These are phyloP conservation scores for Eospalax fontanierii DNA, from an alignment of 2,797 vertebrate genomes.

Conservation along the genomic window DNA sequence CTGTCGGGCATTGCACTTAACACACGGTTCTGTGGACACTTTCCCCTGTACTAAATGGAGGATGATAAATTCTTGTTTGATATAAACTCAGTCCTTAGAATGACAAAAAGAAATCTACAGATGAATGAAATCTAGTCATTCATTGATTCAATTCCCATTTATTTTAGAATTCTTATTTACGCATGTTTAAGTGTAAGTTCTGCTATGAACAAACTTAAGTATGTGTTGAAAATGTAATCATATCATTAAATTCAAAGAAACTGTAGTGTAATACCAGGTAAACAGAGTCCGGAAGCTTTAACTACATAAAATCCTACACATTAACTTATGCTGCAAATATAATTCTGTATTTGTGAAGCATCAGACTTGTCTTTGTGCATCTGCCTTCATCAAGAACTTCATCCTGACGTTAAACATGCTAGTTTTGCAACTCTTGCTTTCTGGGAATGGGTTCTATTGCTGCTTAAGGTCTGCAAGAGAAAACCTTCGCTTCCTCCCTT, in stretches of 20 bases:
- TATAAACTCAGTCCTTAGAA: background rate
- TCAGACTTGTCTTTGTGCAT: background rate
- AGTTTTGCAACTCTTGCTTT: background rate
- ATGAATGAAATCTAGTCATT: background rate
- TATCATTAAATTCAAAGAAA: background rate
- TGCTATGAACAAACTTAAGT: background rate
- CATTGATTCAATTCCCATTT: background rate
- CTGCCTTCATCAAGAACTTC: background rate
- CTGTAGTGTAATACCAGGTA: background rate
- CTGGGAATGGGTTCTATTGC: background rate
- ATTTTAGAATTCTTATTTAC: background rate
- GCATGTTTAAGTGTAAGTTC: background rate
- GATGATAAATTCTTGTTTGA: slow-evolving; percentile 5
- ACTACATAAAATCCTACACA: background rate
- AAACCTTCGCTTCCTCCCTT: background rate
- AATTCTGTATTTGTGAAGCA: background rate
- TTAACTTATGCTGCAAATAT: background rate
- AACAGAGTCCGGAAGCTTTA: background rate
- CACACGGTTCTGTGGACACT: slow-evolving; percentile 83
- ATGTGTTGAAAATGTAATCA: background rate
- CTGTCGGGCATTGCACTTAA: slow-evolving; percentile 88
- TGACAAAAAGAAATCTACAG: background rate
- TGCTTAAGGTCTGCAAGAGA: background rate
- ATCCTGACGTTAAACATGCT: background rate
- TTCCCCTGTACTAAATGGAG: slow-evolving; percentile 86